These are phyloP conservation scores for Vanessa atalanta DNA, from an alignment of 1,140 invertebrate species.

Conservation along the genomic window DNA sequence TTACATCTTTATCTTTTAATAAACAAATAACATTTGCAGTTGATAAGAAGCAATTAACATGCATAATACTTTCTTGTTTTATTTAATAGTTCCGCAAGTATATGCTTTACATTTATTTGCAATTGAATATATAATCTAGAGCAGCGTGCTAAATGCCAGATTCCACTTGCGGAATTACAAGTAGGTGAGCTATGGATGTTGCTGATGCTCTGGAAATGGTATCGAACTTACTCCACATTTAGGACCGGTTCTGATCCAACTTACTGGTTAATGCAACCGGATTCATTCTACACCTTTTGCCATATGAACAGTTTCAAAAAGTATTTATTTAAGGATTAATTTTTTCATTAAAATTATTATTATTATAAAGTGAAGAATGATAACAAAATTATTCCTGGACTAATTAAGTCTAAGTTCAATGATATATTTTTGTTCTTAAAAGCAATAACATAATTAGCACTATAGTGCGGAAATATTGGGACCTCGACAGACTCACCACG, in stretches of 20 bases:
- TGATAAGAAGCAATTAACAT: not conserved
- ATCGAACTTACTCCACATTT: constrained; percentile 3
- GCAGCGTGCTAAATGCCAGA: not conserved
- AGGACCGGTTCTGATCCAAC: not conserved
- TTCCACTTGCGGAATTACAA: not conserved
- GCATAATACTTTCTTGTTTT: not conserved
- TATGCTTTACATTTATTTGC: not conserved
- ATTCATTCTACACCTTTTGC: not conserved
- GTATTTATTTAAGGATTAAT: too few species aligned
- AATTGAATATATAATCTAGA: not conserved
- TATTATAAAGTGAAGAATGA: too few species aligned
- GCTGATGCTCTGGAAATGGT: not conserved
- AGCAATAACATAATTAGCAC: too few species aligned
- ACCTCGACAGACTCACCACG: too few species aligned
- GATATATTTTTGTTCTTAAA: too few species aligned
- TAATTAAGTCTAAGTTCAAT: too few species aligned
- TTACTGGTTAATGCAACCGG: not conserved
- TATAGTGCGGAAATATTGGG: too few species aligned
- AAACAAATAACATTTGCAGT: not conserved
- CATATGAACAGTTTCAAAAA: not conserved
- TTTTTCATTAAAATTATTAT: too few species aligned
- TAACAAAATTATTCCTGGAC: too few species aligned
- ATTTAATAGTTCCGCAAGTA: not conserved
- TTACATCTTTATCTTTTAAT: not conserved
- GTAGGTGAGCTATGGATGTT: not conserved